Evolutionary conservation across 2,888 invertebrate genomes (phyloP).

Genomic region (Ornithoptera priamus): DNA sequence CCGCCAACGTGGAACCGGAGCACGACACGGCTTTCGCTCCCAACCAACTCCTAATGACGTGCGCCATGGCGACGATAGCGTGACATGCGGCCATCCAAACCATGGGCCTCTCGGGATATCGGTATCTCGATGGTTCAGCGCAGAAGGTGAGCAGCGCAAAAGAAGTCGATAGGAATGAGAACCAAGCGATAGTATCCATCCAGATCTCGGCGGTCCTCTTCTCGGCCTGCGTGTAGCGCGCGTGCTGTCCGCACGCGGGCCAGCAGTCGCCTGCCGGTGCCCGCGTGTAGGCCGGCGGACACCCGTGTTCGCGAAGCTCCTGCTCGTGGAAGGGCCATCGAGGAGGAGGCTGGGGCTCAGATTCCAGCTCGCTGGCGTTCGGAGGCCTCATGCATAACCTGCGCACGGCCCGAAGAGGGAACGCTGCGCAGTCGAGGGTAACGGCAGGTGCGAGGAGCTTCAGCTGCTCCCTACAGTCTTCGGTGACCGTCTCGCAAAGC

Average conservation of each 20-base stretch:
- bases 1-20: constrained; percentile 64
- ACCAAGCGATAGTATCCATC: constrained; percentile 87
- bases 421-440: constrained; percentile 85
- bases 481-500: constrained; percentile 88
- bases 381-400: constrained; percentile 89
- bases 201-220: constrained; percentile 86
- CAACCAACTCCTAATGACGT: constrained; percentile 84
- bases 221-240: constrained; percentile 83
- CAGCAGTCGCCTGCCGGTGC: constrained; percentile 81
- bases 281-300: constrained; percentile 81
- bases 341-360: constrained; percentile 62
- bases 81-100: constrained; percentile 94
- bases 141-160: constrained; percentile 93
- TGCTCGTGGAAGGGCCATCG: constrained; percentile 69
- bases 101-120: constrained; percentile 95
- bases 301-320: constrained; percentile 64
- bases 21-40: constrained; percentile 66
- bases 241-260: constrained; percentile 84
- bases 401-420: constrained; percentile 86
- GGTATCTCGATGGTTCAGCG: constrained; percentile 92
- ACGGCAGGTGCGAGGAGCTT: constrained; percentile 87
- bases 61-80: constrained; percentile 87
- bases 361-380: constrained; percentile 66
- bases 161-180: constrained; percentile 89
- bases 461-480: constrained; percentile 86